These are phyloP conservation scores for Nothoprocta perdicaria DNA, from an alignment of 2,113 vertebrate species.

Conservation along the genomic window DNA sequence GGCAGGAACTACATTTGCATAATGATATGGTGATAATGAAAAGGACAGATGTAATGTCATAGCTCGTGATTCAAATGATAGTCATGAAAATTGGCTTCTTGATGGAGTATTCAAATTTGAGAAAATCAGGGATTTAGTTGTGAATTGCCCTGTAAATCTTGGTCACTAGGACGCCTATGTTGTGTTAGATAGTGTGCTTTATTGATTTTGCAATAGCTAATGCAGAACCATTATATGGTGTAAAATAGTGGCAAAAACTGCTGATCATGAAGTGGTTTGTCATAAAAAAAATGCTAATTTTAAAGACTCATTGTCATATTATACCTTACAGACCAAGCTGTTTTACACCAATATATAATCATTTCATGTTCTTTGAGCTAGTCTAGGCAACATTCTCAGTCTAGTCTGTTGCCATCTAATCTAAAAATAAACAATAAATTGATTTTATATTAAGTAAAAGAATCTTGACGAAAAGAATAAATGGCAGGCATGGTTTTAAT, in stretches of 20 bases:
- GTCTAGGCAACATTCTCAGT: neutral
- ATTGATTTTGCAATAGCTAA: neutral
- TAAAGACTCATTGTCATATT: neutral
- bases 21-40: conserved; percentile 38
- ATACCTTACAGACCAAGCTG: neutral
- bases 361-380: conserved; percentile 30
- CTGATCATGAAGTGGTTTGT: neutral
- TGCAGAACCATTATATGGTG: neutral
- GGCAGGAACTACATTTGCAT: conserved; percentile 23
- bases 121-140: neutral
- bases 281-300: conserved; percentile 31
- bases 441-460: neutral
- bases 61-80: conserved; percentile 7
- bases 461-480: neutral
- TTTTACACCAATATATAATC: neutral
- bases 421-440: conserved; percentile 12
- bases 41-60: conserved; percentile 40
- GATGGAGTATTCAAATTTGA: neutral
- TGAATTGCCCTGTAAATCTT: neutral
- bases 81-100: conserved; percentile 21
- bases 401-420: neutral
- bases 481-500: neutral
- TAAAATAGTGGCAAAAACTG: neutral
- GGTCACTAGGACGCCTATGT: neutral
- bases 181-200: neutral